Evolutionary conservation across 1,140 invertebrate species (phyloP).

Genomic region (Carposina sasakii): DNA sequence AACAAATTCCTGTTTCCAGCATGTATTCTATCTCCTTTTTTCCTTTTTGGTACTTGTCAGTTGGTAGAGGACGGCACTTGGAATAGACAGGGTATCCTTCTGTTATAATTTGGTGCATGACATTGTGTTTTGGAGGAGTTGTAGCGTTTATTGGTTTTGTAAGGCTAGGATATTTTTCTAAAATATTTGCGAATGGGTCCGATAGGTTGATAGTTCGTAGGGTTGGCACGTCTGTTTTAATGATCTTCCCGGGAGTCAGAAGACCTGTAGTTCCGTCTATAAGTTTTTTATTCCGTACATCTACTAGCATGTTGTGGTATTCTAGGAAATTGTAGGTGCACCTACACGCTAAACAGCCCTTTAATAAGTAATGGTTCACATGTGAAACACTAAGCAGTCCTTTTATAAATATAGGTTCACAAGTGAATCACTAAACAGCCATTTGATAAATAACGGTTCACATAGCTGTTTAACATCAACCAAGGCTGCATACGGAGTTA

Average conservation of each 20-base stretch:
- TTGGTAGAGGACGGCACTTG: slow-evolving; percentile 34
- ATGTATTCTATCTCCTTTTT: slow-evolving; percentile 47
- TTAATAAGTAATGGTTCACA: too few relatives aligned
- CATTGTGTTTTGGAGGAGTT: slow-evolving; percentile 10
- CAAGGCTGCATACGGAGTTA: too few relatives aligned
- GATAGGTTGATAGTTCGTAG: neutral
- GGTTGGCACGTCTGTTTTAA: neutral
- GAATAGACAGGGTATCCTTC: slow-evolving; percentile 32
- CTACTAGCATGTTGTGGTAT: neutral
- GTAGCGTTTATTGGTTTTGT: neutral
- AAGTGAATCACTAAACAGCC: too few relatives aligned
- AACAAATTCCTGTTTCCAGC: slow-evolving; percentile 38
- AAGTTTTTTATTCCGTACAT: neutral
- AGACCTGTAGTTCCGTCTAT: neutral
- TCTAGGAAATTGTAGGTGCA: neutral
- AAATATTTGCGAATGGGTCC: neutral
- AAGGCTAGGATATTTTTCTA: neutral
- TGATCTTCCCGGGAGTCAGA: neutral
- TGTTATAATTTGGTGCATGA: slow-evolving; percentile 24
- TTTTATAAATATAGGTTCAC: too few relatives aligned
- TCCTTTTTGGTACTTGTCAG: slow-evolving; percentile 34
- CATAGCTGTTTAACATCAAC: too few relatives aligned
- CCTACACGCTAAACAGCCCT: too few relatives aligned
- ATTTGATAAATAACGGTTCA: too few relatives aligned
- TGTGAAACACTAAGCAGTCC: too few relatives aligned